Base-by-base conservation (phyloP, 2,797 vertebrate species). In the Somateria mollissima region DNA sequence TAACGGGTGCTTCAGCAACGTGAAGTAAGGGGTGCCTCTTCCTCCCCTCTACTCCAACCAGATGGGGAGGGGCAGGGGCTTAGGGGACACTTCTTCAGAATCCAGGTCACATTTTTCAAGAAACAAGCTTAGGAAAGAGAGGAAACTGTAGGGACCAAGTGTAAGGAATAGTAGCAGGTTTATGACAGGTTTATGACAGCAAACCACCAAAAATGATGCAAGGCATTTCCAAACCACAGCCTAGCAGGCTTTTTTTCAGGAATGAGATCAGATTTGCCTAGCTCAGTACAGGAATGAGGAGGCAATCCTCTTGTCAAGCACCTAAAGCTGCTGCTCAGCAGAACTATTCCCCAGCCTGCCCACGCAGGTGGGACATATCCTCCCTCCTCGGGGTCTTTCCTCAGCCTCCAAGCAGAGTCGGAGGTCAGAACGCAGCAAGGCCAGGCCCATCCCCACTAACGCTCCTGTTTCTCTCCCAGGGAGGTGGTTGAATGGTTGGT, bases 401-500 rank as follows among this genome's bases (percentile, higher is more conserved):
- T 70, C 43, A 37, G 78, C 17, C 30, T 87, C 24, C 21, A 51
- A 27, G 51, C 66, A 11, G 8, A 37, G 47, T 61, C 41, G 19
- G 37, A 74, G 21, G 11, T 75, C 19, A 75, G 22, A 82, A 51
- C 4, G 13, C 11, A 88, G 75, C n/a, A 89, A 74, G 69, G 51
- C 1, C 1, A 54, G 76, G 20, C 39, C 36, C 8, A 7, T 49
- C 9, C 49, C 78, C 3, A 6, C 47, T 93, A 34, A 95, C 22
- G 1, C 56, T 94, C 54, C 34, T 65, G 13, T 95, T 91, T 95
- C 76, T 88, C 18, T 97, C 87, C 30, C 95, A 99, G 99, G 96
- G 98, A 99, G 69, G 97, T 99, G 82, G 98, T 99, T 34, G 97
- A 97, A 81, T 99, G 99, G 99, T 90, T 99, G 92, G 98, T 99